Evolutionary conservation across 2,888 invertebrate species (phyloP).

Genomic region (Atrina japonica): DNA sequence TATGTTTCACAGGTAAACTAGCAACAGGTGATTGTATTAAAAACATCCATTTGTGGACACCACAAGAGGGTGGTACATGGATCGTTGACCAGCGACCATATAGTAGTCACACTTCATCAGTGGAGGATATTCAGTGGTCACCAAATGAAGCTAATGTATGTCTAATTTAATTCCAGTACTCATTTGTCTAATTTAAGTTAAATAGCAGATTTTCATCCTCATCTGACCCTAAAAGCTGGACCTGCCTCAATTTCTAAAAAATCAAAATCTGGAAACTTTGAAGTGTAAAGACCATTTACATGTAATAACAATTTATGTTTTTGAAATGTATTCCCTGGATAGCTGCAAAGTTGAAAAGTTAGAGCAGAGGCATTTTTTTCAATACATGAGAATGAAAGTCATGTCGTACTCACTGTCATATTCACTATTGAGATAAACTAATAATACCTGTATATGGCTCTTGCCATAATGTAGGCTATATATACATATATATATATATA

Average conservation of each 20-base stretch:
- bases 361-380: too few species aligned
- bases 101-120: slow-evolving; percentile 93
- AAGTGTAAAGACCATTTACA: too few species aligned
- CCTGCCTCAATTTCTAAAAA: not conserved
- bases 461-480: too few species aligned
- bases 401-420: too few species aligned
- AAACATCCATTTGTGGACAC: slow-evolving; percentile 96
- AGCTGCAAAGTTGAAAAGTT: too few species aligned
- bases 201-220: not conserved
- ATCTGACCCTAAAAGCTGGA: not conserved
- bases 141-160: slow-evolving; percentile 91
- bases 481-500: too few species aligned
- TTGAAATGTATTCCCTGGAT: too few species aligned
- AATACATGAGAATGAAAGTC: too few species aligned
- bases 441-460: too few species aligned
- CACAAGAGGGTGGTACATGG: slow-evolving; percentile 90
- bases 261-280: too few species aligned
- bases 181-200: not conserved
- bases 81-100: slow-evolving; percentile 94
- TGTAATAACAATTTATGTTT: too few species aligned
- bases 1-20: slow-evolving; percentile 85
- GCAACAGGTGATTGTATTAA: slow-evolving; percentile 96
- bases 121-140: slow-evolving; percentile 99
- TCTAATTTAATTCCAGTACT: not conserved
- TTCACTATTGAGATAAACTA: too few species aligned